phyloP scores from a whole-genome alignment of 2,888 invertebrate genomes.

The Lithophane leautieri region DNA sequence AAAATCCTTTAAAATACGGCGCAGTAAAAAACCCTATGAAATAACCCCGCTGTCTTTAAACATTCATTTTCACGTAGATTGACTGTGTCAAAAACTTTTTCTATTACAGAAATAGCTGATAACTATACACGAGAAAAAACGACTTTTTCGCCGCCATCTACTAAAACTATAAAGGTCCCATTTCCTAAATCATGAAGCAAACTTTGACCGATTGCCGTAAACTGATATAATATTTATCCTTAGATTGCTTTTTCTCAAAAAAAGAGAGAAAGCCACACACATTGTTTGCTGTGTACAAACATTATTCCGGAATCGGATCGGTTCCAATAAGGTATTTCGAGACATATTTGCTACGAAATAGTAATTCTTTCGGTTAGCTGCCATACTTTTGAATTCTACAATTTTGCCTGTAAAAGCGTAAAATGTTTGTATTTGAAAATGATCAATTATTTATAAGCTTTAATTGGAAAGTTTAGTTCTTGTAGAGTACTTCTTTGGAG shows the following conservation, averaged over 20 bases:
- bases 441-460: slow-evolving; percentile 25
- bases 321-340: slow-evolving; percentile 66
- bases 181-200: slow-evolving; percentile 70
- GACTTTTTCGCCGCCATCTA: slow-evolving; percentile 58
- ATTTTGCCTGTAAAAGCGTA: slow-evolving; percentile 15
- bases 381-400: slow-evolving; percentile 5
- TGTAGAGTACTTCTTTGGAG: neutral
- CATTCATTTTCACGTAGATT: slow-evolving; percentile 54
- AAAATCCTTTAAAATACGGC: slow-evolving; percentile 26
- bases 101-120: slow-evolving; percentile 62
- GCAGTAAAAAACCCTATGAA: slow-evolving; percentile 22
- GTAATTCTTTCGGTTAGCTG: slow-evolving; percentile 28
- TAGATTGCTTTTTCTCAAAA: slow-evolving; percentile 73
- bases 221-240: slow-evolving; percentile 75
- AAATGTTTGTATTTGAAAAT: slow-evolving; percentile 18
- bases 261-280: slow-evolving; percentile 70
- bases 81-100: slow-evolving; percentile 58
- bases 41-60: slow-evolving; percentile 32
- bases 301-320: slow-evolving; percentile 71
- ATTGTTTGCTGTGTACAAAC: slow-evolving; percentile 73
- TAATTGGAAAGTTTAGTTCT: slow-evolving; percentile 22
- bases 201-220: slow-evolving; percentile 73
- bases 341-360: slow-evolving; percentile 54
- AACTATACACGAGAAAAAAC: slow-evolving; percentile 49
- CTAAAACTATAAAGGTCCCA: slow-evolving; percentile 69